Base-by-base conservation (phyloP, 2,888 invertebrate species). In the Pristionchus maxplancki region DNA sequence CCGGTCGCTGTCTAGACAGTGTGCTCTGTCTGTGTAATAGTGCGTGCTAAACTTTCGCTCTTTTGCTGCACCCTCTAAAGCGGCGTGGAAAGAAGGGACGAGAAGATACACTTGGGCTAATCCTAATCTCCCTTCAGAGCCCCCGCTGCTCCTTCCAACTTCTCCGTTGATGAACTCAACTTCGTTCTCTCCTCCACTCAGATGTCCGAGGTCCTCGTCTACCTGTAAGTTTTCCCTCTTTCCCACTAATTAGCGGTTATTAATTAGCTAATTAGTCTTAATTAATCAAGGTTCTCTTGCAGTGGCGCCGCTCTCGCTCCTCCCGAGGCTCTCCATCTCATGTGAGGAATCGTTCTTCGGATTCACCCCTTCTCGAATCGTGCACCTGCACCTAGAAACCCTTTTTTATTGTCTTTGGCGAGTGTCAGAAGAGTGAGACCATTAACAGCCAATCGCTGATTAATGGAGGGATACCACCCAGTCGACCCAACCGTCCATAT, bases 301-400 rank as follows among this genome's bases (percentile, higher is more conserved):
- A 85, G 85, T 37, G 64, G 85, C 20, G 85, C 85, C 44, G 85
- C 85, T 24, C 40, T 85, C 85, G 85, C 85, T 58, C 85, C 85
- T 64, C 62, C 85, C 37, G 58, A 53, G 4, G 24, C 3, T 15
- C 64, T 85, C 44, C 62, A 40, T 48, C 44, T 64, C 40, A 85
- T 85, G 85, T 85, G 48, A 85, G 85, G 9, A 40, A 40, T 40
- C 85, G 3, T 15, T 64, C 44, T 40, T 74, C 71, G 15, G 40
- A 15, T 40, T 1, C 11, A 15, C 40, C 40, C 20, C 37, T 40
- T 40, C 40, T 24, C 64, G 13, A 31, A 31, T 67, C 24, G 28
- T 2, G n/a, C 28, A 67, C 34, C 15, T 67, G 13, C 67, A 15
- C 31, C 20, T 13, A 67, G 67, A 67, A 15, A 67, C 31, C 34